Evolutionary conservation across 2,113 vertebrate genomes (phyloP).

Genomic region (Heloderma charlesbogerti): DNA sequence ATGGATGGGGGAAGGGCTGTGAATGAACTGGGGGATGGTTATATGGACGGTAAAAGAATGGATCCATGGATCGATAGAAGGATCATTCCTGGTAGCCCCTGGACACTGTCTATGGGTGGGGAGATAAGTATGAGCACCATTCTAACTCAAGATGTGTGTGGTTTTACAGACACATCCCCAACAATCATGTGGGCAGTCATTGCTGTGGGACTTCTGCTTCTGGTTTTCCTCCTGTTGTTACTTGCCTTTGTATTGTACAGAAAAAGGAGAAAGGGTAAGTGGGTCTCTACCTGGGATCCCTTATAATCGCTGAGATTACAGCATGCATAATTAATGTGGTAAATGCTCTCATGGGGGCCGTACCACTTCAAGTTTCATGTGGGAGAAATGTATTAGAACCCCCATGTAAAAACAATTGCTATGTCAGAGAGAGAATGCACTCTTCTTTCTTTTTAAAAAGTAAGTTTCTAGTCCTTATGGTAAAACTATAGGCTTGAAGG

Average conservation of each 20-base stretch:
- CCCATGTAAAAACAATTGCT: not conserved
- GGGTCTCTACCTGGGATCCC: not conserved
- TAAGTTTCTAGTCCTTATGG: not conserved
- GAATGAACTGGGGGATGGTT: not conserved
- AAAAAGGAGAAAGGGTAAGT: constrained; percentile 9
- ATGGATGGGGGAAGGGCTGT: not conserved
- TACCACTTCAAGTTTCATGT: too few species aligned
- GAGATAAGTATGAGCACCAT: not conserved
- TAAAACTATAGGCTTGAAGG: not conserved
- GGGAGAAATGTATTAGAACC: not conserved
- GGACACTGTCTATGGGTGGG: not conserved
- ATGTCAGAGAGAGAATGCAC: not conserved
- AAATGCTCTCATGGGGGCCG: not conserved
- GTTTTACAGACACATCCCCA: not conserved
- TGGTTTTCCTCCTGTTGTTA: not conserved
- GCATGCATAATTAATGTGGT: too few species aligned
- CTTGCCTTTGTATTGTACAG: not conserved
- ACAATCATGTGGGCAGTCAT: not conserved
- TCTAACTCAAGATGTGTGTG: not conserved
- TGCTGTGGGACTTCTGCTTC: not conserved
- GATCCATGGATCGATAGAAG: not conserved
- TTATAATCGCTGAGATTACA: not conserved
- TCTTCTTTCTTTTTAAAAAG: not conserved
- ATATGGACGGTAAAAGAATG: not conserved
- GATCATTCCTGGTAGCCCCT: not conserved